phyloP scores from a whole-genome alignment of 1,140 invertebrate genomes.

The Mercenaria mercenaria region DNA sequence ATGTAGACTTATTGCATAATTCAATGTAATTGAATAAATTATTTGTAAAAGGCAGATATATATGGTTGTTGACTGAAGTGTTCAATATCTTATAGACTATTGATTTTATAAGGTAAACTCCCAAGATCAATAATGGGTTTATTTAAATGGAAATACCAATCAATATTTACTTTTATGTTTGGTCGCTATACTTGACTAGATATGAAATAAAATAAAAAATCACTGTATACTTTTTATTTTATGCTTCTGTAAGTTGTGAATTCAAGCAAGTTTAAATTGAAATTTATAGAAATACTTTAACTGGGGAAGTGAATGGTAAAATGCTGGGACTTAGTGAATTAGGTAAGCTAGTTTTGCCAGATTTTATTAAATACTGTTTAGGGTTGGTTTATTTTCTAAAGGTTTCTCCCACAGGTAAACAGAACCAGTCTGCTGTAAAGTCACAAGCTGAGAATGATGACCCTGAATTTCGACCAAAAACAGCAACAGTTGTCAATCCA shows the following conservation, averaged over 20 bases:
- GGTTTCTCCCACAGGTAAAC: slow-evolving; percentile 20
- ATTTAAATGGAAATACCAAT: not conserved
- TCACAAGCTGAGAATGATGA: not conserved
- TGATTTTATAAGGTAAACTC: slow-evolving; percentile 15
- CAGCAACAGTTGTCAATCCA: slow-evolving; percentile 69
- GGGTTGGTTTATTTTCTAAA: not conserved
- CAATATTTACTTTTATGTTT: slow-evolving; percentile 17
- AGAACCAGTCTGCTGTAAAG: not conserved
- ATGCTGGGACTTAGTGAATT: slow-evolving; percentile 58
- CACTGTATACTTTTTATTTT: not conserved
- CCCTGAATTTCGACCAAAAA: slow-evolving; percentile 61
- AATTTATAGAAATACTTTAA: not conserved
- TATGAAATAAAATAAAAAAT: slow-evolving; percentile 32
- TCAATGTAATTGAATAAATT: not conserved
- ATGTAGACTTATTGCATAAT: no score
- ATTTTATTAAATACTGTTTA: not conserved
- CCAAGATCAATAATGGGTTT: slow-evolving; percentile 3
- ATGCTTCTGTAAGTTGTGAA: not conserved
- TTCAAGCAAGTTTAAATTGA: not conserved
- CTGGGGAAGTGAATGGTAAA: not conserved
- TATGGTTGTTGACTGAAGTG: not conserved
- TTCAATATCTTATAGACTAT: not conserved
- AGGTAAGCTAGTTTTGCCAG: slow-evolving; percentile 25
- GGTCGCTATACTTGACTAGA: not conserved
- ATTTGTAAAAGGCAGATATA: not conserved